These are phyloP conservation scores for Rhamphomyia laevipes DNA, from an alignment of 2,888 invertebrate species.

Conservation along the genomic window DNA sequence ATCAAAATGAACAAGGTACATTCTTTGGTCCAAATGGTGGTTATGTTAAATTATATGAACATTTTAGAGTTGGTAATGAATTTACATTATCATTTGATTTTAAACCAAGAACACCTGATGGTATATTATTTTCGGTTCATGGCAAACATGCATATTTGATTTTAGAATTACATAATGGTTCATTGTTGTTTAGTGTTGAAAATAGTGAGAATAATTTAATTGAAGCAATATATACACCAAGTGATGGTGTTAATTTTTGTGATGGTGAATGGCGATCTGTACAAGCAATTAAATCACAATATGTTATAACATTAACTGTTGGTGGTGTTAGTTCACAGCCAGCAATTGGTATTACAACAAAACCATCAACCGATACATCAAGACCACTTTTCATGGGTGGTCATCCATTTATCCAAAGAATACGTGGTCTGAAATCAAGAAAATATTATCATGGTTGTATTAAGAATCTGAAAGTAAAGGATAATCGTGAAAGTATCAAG, in stretches of 20 bases:
- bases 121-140: constrained; percentile 76
- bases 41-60: constrained; percentile 53
- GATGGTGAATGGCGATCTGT: constrained; percentile 92
- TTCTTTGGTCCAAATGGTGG: constrained; percentile 76
- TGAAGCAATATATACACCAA: constrained; percentile 52
- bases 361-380: constrained; percentile 62
- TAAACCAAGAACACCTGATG: constrained; percentile 71
- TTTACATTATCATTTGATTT: constrained; percentile 75
- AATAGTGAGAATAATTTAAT: constrained; percentile 68
- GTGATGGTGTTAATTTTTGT: constrained; percentile 62
- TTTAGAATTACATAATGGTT: constrained; percentile 78
- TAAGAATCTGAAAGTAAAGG: constrained; percentile 54
- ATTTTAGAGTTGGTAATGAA: constrained; percentile 66
- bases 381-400: constrained; percentile 88
- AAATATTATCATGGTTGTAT: constrained; percentile 73
- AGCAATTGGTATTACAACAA: constrained; percentile 52
- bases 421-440: constrained; percentile 55
- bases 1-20: constrained; percentile 64
- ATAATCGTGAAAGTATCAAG: constrained; percentile 38
- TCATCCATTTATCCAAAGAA: constrained; percentile 47
- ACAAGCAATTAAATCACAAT: constrained; percentile 76
- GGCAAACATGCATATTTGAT: constrained; percentile 70
- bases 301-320: constrained; percentile 76
- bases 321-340: constrained; percentile 67
- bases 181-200: constrained; percentile 67